These are phyloP conservation scores for Heliconius ethilla DNA, from an alignment of 2,888 invertebrate species.

Conservation along the genomic window DNA sequence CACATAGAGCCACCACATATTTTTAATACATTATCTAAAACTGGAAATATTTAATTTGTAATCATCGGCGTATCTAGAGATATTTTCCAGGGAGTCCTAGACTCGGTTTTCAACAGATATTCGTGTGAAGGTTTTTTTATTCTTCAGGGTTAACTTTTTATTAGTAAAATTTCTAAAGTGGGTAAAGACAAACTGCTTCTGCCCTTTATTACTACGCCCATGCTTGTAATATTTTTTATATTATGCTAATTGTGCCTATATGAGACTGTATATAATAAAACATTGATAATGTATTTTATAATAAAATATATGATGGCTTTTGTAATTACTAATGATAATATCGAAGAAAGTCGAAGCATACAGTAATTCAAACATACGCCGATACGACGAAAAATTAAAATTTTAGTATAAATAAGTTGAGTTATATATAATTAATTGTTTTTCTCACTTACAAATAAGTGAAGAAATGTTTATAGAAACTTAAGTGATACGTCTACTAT, in stretches of 20 bases:
- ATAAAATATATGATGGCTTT: constrained; percentile 7
- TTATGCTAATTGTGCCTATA: neutral
- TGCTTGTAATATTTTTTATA: neutral
- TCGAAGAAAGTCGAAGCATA: neutral
- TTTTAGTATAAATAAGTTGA: neutral
- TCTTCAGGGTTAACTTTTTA: too few species aligned
- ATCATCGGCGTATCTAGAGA: too few species aligned
- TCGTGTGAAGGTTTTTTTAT: too few species aligned
- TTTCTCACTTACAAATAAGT: constrained; percentile 3
- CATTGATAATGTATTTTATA: neutral
- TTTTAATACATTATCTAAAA: neutral
- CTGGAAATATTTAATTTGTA: neutral
- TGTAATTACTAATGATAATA: neutral
- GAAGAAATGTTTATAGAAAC: neutral
- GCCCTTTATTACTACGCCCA: too few species aligned
- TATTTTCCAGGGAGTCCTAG: too few species aligned
- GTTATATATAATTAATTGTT: neutral
- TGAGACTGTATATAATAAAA: neutral
- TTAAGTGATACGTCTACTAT: constrained; percentile 7
- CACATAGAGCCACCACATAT: constrained; percentile 3
- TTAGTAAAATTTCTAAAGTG: too few species aligned
- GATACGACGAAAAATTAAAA: neutral
- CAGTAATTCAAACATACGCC: neutral
- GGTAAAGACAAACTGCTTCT: too few species aligned
- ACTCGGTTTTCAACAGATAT: too few species aligned